Percentiles rank a stretch among this genome's conserved stretches.
Conservation (phyloP, 2,797 vertebrate genomes). For the Xiphorhynchus erythropygius region DNA sequence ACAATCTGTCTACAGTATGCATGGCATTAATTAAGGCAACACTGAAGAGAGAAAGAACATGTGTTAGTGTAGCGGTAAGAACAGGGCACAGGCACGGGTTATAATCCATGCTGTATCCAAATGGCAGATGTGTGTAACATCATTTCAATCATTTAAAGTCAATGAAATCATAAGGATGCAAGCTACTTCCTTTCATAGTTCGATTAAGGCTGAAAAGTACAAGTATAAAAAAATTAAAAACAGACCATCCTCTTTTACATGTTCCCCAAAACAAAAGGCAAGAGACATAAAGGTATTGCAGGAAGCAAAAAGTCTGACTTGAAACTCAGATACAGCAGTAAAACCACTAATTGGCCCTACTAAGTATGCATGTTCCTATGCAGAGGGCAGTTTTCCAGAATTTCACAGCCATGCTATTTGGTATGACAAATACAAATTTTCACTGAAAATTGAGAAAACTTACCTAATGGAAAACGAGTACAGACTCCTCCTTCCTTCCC, state of each 20-base stretch:
- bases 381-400: not conserved
- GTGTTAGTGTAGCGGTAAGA: not conserved
- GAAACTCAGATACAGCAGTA: constrained; percentile 77
- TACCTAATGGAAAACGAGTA: not conserved
- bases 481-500: not conserved
- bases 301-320: constrained; percentile 79
- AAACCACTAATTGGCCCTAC: not conserved
- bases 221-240: constrained; percentile 54
- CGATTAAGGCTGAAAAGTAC: constrained; percentile 3
- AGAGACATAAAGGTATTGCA: constrained; percentile 75
- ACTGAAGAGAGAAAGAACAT: not conserved
- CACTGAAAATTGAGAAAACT: not conserved
- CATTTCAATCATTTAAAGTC: not conserved
- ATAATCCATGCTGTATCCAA: not conserved
- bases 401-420: not conserved
- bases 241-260: constrained; percentile 17
- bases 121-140: not conserved
- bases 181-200: not conserved
- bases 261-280: constrained; percentile 79
- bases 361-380: not conserved
- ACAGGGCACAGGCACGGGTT: not conserved
- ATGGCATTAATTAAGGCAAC: not conserved
- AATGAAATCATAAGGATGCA: not conserved
- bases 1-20: not conserved
- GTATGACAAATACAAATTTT: not conserved